These are phyloP conservation scores for Gallinago nigripennis DNA, from an alignment of 2,797 vertebrate genomes.

Conservation along the genomic window DNA sequence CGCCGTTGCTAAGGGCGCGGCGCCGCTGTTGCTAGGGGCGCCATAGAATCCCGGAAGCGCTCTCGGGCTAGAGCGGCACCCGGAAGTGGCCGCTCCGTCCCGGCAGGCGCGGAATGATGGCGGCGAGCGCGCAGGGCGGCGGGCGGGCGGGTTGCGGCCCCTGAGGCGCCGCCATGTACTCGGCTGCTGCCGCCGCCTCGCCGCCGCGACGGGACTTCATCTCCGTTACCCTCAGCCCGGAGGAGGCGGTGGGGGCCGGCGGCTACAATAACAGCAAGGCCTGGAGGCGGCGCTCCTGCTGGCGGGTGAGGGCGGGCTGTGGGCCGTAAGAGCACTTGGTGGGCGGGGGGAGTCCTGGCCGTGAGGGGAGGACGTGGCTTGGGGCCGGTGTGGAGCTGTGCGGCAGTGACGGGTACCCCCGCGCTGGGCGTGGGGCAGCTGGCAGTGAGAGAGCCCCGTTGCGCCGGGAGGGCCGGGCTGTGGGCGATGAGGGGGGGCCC, in stretches of 20 bases:
- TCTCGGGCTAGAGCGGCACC: neutral
- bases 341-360: neutral
- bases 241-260: conserved; percentile 62
- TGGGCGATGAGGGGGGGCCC: neutral
- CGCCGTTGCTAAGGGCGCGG: neutral
- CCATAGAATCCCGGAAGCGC: neutral
- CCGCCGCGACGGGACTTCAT: conserved; percentile 85
- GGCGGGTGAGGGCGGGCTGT: conserved; percentile 81
- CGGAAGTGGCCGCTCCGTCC: neutral
- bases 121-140: neutral
- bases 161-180: conserved; percentile 73
- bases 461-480: neutral
- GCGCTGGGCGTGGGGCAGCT: neutral
- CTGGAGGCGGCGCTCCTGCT: conserved; percentile 88
- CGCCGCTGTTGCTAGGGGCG: neutral
- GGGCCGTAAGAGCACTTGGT: neutral
- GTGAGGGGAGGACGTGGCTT: neutral
- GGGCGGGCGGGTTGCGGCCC: neutral
- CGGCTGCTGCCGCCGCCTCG: conserved; percentile 55
- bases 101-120: neutral
- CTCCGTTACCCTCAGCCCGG: conserved; percentile 81
- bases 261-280: conserved; percentile 85
- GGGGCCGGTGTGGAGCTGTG: neutral
- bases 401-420: too few relatives aligned
- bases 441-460: neutral